A percentile compares a stretch with the other conserved stretches of the same genome.
phyloP scores from a whole-genome alignment of 2,888 invertebrate genomes.

The Germaria angustata region DNA sequence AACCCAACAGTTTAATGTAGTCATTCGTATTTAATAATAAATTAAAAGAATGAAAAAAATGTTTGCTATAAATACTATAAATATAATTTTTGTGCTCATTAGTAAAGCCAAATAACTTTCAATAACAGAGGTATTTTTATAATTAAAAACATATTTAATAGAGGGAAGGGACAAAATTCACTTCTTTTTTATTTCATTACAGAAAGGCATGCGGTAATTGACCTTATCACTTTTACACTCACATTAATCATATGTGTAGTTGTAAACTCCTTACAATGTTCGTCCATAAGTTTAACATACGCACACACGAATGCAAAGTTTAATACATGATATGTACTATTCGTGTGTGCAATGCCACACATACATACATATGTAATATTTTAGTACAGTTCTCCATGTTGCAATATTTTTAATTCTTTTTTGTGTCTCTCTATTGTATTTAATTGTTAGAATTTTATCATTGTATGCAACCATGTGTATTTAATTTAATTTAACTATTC shows the following conservation, averaged over 20 bases:
- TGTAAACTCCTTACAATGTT: neutral
- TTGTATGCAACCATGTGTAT: slow-evolving; percentile 58
- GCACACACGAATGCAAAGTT: neutral
- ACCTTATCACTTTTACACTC: neutral
- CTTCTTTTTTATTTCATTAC: too few relatives aligned
- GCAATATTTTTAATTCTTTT: neutral
- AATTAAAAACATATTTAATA: too few relatives aligned
- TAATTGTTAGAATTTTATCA: slow-evolving; percentile 65
- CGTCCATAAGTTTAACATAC: neutral
- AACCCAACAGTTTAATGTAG: too few relatives aligned
- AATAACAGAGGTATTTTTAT: too few relatives aligned
- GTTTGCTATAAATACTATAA: too few relatives aligned
- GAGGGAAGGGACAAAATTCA: too few relatives aligned
- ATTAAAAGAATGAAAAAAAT: too few relatives aligned
- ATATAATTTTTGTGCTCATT: too few relatives aligned
- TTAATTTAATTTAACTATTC: slow-evolving; percentile 65
- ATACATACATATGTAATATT: neutral
- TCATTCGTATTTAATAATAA: too few relatives aligned
- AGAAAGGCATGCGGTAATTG: too few relatives aligned
- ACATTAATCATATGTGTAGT: neutral
- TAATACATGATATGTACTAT: neutral
- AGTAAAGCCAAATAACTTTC: too few relatives aligned
- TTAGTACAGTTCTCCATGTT: neutral
- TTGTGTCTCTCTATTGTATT: slow-evolving; percentile 35
- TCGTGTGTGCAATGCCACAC: neutral